Base-by-base conservation (phyloP, 1,140 invertebrate genomes). In the Heliconius himera region DNA sequence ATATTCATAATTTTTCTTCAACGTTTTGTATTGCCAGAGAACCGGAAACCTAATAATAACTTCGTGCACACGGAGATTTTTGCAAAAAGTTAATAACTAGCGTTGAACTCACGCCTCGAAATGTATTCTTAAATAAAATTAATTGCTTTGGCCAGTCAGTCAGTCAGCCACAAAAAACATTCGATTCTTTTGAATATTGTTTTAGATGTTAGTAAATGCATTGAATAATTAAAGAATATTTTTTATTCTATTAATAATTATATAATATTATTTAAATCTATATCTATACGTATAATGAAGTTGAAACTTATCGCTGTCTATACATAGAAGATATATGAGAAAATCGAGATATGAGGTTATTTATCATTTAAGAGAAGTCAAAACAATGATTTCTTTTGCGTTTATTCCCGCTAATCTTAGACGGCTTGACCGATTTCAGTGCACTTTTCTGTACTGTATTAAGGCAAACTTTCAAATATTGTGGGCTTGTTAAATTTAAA, bases 81-180 rank as follows among this genome's bases (percentile, higher is more conserved):
- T 82, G 66, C 76, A 80, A 82, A 77, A 82, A 82, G 81, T 82
- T 82, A 82, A 82, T 82, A 80, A 82, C 81, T 80, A 82, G 79
- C 76, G 73, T 77, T 70, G 73, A 77, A 73, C 78, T 77, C 75
- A 22, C 36, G 41, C 70, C 22, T 76, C 79, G 71, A 60, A 60
- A 81, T 77, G 71, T 72, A 60, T 54, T 71, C 41, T 60, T 74
- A 81, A 77, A 78, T 26, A 41, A 81, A 81, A 77, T 74, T 66
- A 74, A 77, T 36, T 72, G 36, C 70, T 41, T 41, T 20, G 33
- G 33, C 33, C 33, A 41, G 70, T 8, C 70, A 41, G 70, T 8
- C 70, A 22, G 33, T 38, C 18, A 72, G 70, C 16, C n/a, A 38
- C 20, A 72, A 20, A n/a, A 38, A 41, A 11, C 6, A 6, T 38